A percentile compares a stretch with the other conserved stretches of the same genome.
These are phyloP conservation scores for Conger conger DNA, from an alignment of 2,113 vertebrate species.

Conservation along the genomic window DNA sequence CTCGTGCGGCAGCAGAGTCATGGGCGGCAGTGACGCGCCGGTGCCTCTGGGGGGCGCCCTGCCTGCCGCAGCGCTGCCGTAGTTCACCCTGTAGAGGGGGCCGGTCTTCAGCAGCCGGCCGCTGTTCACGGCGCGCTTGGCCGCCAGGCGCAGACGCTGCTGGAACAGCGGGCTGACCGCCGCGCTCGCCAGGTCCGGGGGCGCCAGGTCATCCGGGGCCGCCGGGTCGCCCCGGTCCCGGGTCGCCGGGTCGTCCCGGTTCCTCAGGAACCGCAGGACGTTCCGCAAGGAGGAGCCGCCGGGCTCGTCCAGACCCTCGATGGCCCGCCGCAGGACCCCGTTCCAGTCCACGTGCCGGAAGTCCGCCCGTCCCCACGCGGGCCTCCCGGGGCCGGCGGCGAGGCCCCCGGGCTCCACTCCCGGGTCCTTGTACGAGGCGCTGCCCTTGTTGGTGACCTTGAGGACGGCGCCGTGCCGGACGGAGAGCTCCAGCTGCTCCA, in stretches of 20 bases:
- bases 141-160: conserved; percentile 87
- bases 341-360: conserved; percentile 97
- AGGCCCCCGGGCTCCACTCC: conserved; percentile 81
- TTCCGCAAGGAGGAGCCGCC: conserved; percentile 92
- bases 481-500: conserved; percentile 92
- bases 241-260: conserved; percentile 81
- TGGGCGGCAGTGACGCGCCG: conserved; percentile 77
- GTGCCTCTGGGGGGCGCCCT: conserved; percentile 75
- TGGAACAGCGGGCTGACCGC: conserved; percentile 89
- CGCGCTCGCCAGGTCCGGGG: conserved; percentile 65
- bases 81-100: conserved; percentile 87
- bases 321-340: conserved; percentile 90
- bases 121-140: conserved; percentile 92
- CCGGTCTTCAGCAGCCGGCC: conserved; percentile 91
- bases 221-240: conserved; percentile 79
- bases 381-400: conserved; percentile 78
- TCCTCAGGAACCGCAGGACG: conserved; percentile 93
- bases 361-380: conserved; percentile 80
- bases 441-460: conserved; percentile 98
- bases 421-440: conserved; percentile 94
- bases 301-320: conserved; percentile 89
- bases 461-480: conserved; percentile 97
- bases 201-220: conserved; percentile 80
- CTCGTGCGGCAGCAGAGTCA: conserved; percentile 92
- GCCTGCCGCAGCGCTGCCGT: conserved; percentile 77